Evolutionary conservation across 1,140 invertebrate species (phyloP), one percentile per base, ranked within the genome.

Genomic region (Achatina immaculata): DNA sequence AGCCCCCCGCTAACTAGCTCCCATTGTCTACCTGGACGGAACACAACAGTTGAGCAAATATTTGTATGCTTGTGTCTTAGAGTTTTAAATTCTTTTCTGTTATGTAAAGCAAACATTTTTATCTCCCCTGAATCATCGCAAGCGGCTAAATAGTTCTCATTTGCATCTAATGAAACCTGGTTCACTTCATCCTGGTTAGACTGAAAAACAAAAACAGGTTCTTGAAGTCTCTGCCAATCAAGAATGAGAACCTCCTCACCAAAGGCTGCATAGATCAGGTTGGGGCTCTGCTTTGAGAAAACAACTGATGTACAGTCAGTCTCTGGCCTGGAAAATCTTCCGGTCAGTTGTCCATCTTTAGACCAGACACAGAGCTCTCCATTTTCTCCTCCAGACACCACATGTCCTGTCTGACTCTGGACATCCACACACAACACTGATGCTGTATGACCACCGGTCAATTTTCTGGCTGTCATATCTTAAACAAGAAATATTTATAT

Each of bases 351-450:
- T 7, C 85, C 86, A 74, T 85, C 80, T 31, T 71, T 34, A 92
- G 85, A 85, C 89, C 89, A 90, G 1, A 89, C 19, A 78, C 87
- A 88, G 34, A 90, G 51, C 31, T 87, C 86, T 16, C 87, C 89
- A 45, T 84, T 80, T 80, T 90, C 89, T 34, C 86, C 86, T 14
- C 89, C 88, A 21, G 87, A 87, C 0, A 83, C 87, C 16, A 90
- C 80, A 21, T 80, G 68, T 2, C 83, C 79, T 0, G 82, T 84
- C 48, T 85, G 78, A 4, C 65, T 48, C n/a, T 82, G 65, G 14
- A 85, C 81, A 75, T 86, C 88, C 14, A 92, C 86, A 88, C 92
- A 92, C 19, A 92, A 84, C 38, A 92, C 90, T 31, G 89, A 90
- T 77, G 89, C 86, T 6, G 87, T 89, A 81, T 93, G 92, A 11